A percentile compares a stretch with the other conserved stretches of the same genome.
Conservation (phyloP, 2,888 invertebrate species). For the Drosophila atripex region DNA sequence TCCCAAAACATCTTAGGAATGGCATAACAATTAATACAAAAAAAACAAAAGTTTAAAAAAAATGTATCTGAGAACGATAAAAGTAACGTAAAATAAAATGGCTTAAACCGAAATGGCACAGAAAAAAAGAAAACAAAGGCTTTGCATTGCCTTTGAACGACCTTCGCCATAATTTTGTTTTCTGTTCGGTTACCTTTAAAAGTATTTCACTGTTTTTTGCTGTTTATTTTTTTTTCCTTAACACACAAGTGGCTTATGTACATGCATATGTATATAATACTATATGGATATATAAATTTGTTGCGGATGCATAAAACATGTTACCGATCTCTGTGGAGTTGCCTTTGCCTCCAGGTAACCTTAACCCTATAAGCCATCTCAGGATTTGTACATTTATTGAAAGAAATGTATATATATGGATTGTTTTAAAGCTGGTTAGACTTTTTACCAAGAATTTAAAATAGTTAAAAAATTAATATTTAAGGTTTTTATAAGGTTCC, state of each 20-base stretch:
- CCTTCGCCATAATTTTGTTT: constrained; percentile 67
- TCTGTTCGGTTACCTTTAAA: constrained; percentile 66
- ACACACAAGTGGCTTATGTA: constrained; percentile 38
- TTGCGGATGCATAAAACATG: constrained; percentile 76
- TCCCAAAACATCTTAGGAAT: background rate
- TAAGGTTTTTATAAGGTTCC: no score
- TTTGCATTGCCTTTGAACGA: constrained; percentile 70
- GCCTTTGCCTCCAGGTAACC: constrained; percentile 71
- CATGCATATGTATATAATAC: constrained; percentile 37
- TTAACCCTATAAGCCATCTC: constrained; percentile 9
- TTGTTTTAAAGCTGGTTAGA: background rate
- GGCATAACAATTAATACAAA: background rate
- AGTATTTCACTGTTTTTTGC: constrained; percentile 72
- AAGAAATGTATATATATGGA: background rate
- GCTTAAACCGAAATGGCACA: constrained; percentile 30
- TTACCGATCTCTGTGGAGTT: constrained; percentile 63
- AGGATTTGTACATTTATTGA: background rate
- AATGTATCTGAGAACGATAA: constrained; percentile 25
- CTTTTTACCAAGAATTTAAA: no score
- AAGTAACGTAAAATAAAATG: constrained; percentile 34
- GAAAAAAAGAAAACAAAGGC: constrained; percentile 47
- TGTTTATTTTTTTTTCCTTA: constrained; percentile 44
- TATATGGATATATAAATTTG: constrained; percentile 47
- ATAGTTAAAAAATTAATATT: no score
- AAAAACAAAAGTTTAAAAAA: background rate